Evolutionary conservation across 2,797 vertebrate genomes (phyloP).

Genomic region (Alfaro cultratus): DNA sequence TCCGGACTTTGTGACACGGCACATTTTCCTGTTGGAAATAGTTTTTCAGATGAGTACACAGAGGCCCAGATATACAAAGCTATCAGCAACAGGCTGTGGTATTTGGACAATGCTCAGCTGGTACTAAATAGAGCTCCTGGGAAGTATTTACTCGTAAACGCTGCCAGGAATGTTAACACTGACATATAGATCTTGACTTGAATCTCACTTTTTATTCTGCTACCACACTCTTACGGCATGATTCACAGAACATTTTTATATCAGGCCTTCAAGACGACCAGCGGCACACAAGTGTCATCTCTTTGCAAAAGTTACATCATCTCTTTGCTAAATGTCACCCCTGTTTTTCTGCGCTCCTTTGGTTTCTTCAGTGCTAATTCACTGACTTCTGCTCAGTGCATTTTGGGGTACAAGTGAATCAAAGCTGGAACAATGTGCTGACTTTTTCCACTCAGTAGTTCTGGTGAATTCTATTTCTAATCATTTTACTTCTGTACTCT

Average conservation of each 20-base stretch:
- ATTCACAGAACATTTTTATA: neutral
- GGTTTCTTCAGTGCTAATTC: slow-evolving; percentile 7
- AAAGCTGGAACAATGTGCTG: slow-evolving; percentile 21
- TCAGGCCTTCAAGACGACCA: neutral
- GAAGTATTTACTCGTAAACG: no score
- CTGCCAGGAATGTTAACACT: neutral
- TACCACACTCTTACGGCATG: neutral
- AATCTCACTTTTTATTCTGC: neutral
- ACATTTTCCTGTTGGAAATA: no score
- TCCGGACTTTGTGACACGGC: neutral
- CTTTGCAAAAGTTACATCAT: slow-evolving; percentile 23
- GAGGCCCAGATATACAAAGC: neutral
- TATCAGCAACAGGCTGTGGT: neutral
- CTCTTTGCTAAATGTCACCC: slow-evolving; percentile 25
- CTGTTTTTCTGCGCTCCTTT: slow-evolving; percentile 4
- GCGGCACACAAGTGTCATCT: neutral
- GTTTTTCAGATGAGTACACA: neutral
- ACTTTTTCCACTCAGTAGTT: slow-evolving; percentile 30
- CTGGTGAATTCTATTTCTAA: slow-evolving; percentile 20
- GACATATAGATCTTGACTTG: neutral
- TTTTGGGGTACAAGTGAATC: neutral
- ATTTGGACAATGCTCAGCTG: neutral
- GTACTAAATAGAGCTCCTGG: neutral
- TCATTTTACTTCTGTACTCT: slow-evolving; percentile 18
- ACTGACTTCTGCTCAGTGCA: slow-evolving; percentile 2